A percentile compares a stretch with the other conserved stretches of the same genome.
Conservation (phyloP, 2,113 vertebrate species). For the Ictalurus punctatus region DNA sequence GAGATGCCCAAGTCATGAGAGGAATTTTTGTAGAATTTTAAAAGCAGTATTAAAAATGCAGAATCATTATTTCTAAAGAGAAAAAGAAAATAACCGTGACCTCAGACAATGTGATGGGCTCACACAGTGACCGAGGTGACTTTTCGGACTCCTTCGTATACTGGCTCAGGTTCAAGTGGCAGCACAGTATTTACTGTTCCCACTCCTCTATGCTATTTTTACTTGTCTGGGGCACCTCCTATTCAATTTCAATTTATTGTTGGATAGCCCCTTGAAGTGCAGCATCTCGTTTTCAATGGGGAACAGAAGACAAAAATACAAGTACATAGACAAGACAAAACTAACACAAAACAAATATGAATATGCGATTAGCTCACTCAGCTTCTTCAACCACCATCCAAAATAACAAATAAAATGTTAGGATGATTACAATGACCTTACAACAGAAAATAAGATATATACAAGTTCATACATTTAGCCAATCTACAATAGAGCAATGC, state of each 20-base stretch:
- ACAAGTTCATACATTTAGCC: too few relatives aligned
- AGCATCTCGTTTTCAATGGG: too few relatives aligned
- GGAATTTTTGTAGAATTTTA: background rate
- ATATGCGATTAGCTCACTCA: too few relatives aligned
- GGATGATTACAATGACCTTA: too few relatives aligned
- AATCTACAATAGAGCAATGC: too few relatives aligned
- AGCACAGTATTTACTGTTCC: conserved; percentile 65
- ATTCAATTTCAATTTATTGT: background rate
- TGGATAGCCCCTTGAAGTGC: too few relatives aligned
- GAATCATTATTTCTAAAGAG: background rate
- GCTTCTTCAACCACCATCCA: too few relatives aligned
- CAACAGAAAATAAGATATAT: too few relatives aligned
- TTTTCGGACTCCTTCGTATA: conserved; percentile 36
- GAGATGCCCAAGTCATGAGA: background rate
- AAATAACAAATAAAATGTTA: too few relatives aligned
- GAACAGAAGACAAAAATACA: too few relatives aligned
- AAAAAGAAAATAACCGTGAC: background rate
- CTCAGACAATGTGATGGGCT: background rate
- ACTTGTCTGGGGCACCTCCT: background rate
- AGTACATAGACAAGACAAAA: too few relatives aligned
- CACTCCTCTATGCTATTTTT: conserved; percentile 48
- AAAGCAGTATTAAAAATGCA: background rate
- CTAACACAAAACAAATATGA: too few relatives aligned
- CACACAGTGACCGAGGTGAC: background rate
- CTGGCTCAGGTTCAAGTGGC: conserved; percentile 59